Evolutionary conservation across 2,113 vertebrate species (phyloP).

Genomic region (Python bivittatus): DNA sequence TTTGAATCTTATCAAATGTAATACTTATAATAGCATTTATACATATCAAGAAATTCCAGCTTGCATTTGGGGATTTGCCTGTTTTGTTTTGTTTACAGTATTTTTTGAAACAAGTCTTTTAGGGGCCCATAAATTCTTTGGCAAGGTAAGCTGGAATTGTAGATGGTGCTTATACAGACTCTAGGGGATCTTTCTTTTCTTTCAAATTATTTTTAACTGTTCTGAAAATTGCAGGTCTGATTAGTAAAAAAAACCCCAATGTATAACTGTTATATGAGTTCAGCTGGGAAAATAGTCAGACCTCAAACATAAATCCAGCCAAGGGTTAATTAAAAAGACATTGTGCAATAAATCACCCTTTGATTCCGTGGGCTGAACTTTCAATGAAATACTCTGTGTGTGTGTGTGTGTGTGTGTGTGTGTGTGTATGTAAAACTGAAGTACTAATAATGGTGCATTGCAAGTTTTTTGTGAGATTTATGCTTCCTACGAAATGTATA

Average conservation of each 20-base stretch:
- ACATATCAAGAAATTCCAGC: slow-evolving; percentile 43
- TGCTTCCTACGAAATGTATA: slow-evolving; percentile 27
- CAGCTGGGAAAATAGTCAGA: slow-evolving; percentile 18
- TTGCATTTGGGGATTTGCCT: slow-evolving; percentile 48
- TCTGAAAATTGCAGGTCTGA: slow-evolving; percentile 39
- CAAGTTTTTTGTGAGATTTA: slow-evolving; percentile 29
- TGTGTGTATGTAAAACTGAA: slow-evolving; percentile 5
- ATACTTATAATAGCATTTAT: slow-evolving; percentile 44
- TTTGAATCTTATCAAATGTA: background rate
- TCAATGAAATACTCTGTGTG: slow-evolving; percentile 18
- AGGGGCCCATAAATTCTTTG: slow-evolving; percentile 56
- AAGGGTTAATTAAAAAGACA: background rate
- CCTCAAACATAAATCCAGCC: slow-evolving; percentile 39
- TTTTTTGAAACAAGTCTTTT: slow-evolving; percentile 48
- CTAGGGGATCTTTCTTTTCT: slow-evolving; percentile 40
- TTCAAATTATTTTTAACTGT: slow-evolving; percentile 12
- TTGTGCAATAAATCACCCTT: background rate
- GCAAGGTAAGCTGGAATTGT: slow-evolving; percentile 55
- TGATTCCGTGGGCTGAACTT: slow-evolving; percentile 49
- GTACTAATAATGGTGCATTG: background rate
- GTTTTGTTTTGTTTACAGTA: no score
- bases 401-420: slow-evolving; percentile 17
- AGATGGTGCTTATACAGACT: slow-evolving; percentile 50
- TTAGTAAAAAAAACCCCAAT: slow-evolving; percentile 29
- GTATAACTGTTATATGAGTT: background rate